Base-by-base conservation (phyloP, 2,888 invertebrate species). In the Drosophila nr. fundita region DNA sequence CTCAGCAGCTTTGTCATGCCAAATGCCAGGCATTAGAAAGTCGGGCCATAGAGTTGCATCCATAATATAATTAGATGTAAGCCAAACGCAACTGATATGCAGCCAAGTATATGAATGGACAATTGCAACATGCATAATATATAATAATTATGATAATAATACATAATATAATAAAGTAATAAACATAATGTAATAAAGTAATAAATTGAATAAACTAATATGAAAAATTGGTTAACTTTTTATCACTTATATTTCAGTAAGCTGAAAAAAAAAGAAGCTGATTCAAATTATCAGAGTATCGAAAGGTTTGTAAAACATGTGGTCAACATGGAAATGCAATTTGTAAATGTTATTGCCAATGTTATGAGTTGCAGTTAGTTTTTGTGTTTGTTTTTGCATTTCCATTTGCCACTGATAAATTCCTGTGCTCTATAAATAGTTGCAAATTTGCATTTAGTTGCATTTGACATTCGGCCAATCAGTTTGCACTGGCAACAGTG, bases 271-370 rank as follows among this genome's bases (percentile, higher is more conserved):
- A 45, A 15, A 2, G 15, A 24, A 24, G 21, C 24, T 15, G 4
- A 24, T 7, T 45, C 15, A 15, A 45, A 52, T 11, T 24, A 13
- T 40, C 18, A 72, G 72, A 40, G 73, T 24, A 72, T 73, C 6
- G 10, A 8, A 52, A 55, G 15, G 40, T 38, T 38, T 72, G 55
- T 29, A 8, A 24, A 21, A 27, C 34, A 30, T 21, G 11, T 2
- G 24, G 21, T n/a, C 45, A 15, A 49, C 36, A 62, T 54, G 63
- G n/a, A 70, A 76, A 62, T 68, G 36, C 53, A 78, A 68, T 76
- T 71, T 80, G 68, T 59, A 59, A 80, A 80, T 76, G 61, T 76
- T 76, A 55, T 76, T 61, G 64, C 29, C 38, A 66, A 68, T 76
- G 76, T 59, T 70, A 53, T 59, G 58, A 68, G 40, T 27, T 49